Conservation (phyloP, 2,888 invertebrate species). For the Lydus trimaculatus region DNA sequence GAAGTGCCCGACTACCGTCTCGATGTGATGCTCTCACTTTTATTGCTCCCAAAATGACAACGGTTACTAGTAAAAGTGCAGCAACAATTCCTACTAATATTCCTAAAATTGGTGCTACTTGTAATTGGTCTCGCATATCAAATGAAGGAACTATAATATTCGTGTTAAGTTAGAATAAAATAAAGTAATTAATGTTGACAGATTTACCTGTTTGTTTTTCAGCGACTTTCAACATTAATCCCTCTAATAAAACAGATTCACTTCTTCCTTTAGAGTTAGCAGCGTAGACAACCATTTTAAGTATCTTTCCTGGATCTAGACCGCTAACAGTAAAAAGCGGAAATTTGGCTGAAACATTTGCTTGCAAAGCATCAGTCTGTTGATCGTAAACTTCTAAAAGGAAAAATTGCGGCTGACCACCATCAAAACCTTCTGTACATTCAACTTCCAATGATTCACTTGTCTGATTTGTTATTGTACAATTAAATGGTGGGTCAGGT, state of each 20-base stretch:
- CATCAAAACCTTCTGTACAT: slow-evolving; percentile 78
- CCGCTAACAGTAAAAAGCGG: slow-evolving; percentile 80
- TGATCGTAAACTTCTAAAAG: slow-evolving; percentile 75
- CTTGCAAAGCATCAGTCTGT: slow-evolving; percentile 57
- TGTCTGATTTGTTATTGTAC: slow-evolving; percentile 79
- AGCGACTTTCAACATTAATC: slow-evolving; percentile 76
- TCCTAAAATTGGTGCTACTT: slow-evolving; percentile 67
- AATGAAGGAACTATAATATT: slow-evolving; percentile 55
- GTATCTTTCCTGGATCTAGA: slow-evolving; percentile 78
- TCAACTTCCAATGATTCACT: slow-evolving; percentile 77
- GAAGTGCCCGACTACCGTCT: slow-evolving; percentile 63
- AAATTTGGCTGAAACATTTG: slow-evolving; percentile 74
- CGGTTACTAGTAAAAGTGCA: slow-evolving; percentile 71
- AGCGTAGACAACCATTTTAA: slow-evolving; percentile 82
- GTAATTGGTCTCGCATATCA: slow-evolving; percentile 64
- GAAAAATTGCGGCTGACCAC: slow-evolving; percentile 78
- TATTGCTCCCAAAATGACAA: slow-evolving; percentile 69
- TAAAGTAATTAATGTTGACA: not conserved
- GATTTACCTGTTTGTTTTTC: slow-evolving; percentile 78
- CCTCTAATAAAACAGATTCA: slow-evolving; percentile 73
- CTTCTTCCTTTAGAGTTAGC: slow-evolving; percentile 85
- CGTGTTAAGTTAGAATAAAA: not conserved
- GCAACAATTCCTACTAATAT: slow-evolving; percentile 74
- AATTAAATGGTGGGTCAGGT: slow-evolving; percentile 80
- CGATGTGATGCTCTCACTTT: slow-evolving; percentile 67